Evolutionary conservation across 2,888 invertebrate species (phyloP).

Genomic region (Thalpophila matura): DNA sequence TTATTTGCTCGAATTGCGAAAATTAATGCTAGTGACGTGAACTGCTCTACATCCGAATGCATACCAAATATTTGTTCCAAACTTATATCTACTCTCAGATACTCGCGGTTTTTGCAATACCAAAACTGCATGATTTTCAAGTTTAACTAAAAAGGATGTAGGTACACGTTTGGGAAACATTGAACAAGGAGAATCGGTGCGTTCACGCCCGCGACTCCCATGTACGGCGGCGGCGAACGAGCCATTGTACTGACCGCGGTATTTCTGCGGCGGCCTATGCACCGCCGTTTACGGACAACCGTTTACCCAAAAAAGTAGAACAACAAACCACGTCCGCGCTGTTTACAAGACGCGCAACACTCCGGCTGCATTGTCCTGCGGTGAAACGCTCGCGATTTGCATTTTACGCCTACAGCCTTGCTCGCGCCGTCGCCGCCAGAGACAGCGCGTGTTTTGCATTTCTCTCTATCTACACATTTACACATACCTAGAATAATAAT

Average conservation of each 20-base stretch:
- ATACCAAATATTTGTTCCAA: conserved; percentile 61
- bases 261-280: conserved; percentile 87
- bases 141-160: conserved; percentile 73
- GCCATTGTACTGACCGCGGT: conserved; percentile 85
- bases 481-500: conserved; percentile 61
- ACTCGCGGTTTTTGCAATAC: conserved; percentile 65
- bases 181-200: conserved; percentile 77
- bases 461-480: conserved; percentile 68
- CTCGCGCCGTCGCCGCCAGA: conserved; percentile 58
- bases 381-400: conserved; percentile 86
- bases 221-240: conserved; percentile 83
- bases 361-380: conserved; percentile 84
- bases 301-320: conserved; percentile 90
- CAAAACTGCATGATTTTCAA: conserved; percentile 73
- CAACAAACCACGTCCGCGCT: conserved; percentile 84
- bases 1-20: conserved; percentile 72
- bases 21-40: conserved; percentile 71
- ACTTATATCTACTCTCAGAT: conserved; percentile 46
- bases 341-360: conserved; percentile 89
- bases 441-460: conserved; percentile 76
- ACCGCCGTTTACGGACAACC: conserved; percentile 85
- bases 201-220: conserved; percentile 80
- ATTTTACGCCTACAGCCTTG: conserved; percentile 83
- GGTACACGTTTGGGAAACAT: conserved; percentile 73
- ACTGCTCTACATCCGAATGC: conserved; percentile 67